A percentile compares a stretch with the other conserved stretches of the same genome.
These are phyloP conservation scores for Aspiorhynchus laticeps DNA, from an alignment of 2,113 vertebrate species.

Conservation along the genomic window DNA sequence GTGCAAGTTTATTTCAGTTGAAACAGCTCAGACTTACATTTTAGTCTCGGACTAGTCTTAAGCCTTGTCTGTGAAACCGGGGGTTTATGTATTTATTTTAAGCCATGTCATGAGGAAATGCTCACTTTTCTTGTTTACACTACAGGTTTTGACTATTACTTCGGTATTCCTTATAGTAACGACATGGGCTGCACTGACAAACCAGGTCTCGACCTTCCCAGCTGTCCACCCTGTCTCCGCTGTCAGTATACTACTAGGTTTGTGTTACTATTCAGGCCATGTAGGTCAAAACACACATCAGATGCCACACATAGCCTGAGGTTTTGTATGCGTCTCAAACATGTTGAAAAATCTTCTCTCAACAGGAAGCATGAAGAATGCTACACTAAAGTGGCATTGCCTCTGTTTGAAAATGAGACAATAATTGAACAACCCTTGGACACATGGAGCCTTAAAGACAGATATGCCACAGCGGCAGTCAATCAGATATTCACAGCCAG, in stretches of 20 bases:
- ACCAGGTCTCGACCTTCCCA: constrained; percentile 85
- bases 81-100: neutral
- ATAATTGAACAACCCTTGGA: constrained; percentile 89
- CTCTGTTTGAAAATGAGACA: constrained; percentile 84
- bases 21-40: too few species aligned
- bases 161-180: constrained; percentile 94
- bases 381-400: constrained; percentile 82
- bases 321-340: neutral
- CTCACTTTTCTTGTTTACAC: constrained; percentile 35
- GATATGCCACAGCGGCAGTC: constrained; percentile 75
- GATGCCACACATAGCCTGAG: neutral
- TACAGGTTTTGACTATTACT: constrained; percentile 93
- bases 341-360: constrained; percentile 11
- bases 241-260: constrained; percentile 26
- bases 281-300: neutral
- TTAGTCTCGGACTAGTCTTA: too few species aligned
- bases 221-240: constrained; percentile 78
- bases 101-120: neutral
- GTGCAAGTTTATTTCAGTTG: too few species aligned
- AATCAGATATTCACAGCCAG: constrained; percentile 82
- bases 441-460: constrained; percentile 78
- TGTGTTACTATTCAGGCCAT: neutral
- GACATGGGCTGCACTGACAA: constrained; percentile 95
- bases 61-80: too few species aligned
- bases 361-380: constrained; percentile 70